A percentile compares a stretch with the other conserved stretches of the same genome.
phyloP scores from a whole-genome alignment of 2,888 invertebrate species.

The Apamea epomidion region DNA sequence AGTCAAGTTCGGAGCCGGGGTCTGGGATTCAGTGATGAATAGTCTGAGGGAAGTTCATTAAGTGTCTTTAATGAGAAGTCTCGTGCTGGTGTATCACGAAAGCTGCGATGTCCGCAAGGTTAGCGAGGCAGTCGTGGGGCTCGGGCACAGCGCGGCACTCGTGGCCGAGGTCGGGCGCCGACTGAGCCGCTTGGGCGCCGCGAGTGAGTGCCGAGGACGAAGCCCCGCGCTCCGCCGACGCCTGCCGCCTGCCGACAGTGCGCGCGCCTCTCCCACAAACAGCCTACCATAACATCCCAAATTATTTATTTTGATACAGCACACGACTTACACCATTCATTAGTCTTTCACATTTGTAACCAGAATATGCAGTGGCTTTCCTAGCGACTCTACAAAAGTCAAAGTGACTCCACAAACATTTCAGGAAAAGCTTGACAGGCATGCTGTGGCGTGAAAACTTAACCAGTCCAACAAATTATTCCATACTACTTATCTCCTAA shows the following conservation, averaged over 20 bases:
- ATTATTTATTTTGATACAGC: slow-evolving; percentile 74
- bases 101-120: slow-evolving; percentile 79
- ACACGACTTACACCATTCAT: slow-evolving; percentile 55
- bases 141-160: slow-evolving; percentile 71
- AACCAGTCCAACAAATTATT: slow-evolving; percentile 12
- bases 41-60: slow-evolving; percentile 72
- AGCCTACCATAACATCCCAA: slow-evolving; percentile 73
- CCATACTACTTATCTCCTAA: background rate
- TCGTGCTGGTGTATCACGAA: slow-evolving; percentile 72
- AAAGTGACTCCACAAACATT: background rate
- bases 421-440: background rate
- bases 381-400: background rate
- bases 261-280: slow-evolving; percentile 84
- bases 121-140: slow-evolving; percentile 77
- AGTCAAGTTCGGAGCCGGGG: slow-evolving; percentile 85
- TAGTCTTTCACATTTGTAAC: slow-evolving; percentile 26
- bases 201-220: slow-evolving; percentile 76
- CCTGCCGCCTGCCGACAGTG: slow-evolving; percentile 75
- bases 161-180: slow-evolving; percentile 80
- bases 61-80: slow-evolving; percentile 68
- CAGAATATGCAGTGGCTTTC: background rate
- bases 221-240: slow-evolving; percentile 81
- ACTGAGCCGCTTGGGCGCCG: slow-evolving; percentile 86
- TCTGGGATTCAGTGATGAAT: slow-evolving; percentile 72
- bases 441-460: background rate